Base-by-base conservation (phyloP, 30 jellyfish, hydroid and myxozoan genomes). In the Rhopilema esculentum region DNA sequence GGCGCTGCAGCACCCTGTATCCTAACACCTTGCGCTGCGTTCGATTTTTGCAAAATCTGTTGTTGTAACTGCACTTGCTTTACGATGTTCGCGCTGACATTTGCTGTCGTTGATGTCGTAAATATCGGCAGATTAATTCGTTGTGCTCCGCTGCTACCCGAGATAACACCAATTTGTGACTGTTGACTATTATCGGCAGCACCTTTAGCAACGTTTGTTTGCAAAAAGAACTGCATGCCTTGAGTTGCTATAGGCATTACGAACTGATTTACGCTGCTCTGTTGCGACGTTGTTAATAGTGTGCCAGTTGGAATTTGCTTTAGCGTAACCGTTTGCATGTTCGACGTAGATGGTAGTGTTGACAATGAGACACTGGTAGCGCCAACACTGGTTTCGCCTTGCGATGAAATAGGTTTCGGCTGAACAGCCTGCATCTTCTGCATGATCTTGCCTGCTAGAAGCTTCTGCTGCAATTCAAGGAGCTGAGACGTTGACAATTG, bases 391-490 rank as follows among this genome's bases (percentile, higher is more conserved):
- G 85, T 83, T 2, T 29, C 82, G 27, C 73, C 73, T 6, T 68
- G 71, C 8, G 87, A 51, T 21, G 75, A 66, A 7, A 85, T 79
- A 23, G 72, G 78, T 49, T 84, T 84, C 63, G 91, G 91, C 27
- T 84, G 92, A 12, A 72, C 87, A 0, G 83, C 81, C 63, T 84
- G 92, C 87, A 84, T 71, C 75, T 84, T 84, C 66, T 86, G 89
- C 89, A 86, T 74, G 33, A 86, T 77, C 49, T 86, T 86, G 15
- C 94, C 89, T 0, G 89, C 94, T 25, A 86, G 84, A 29, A 86
- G 94, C 33, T 86, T 86, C 27, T 86, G 94, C 88, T 86, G 94
- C 63, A 86, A 33, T 25, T 86, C 94, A 30, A 75, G 70, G 4
- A 86, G 77, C 69, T 86, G 94, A 16, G 89, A 17, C 16, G 88